These are phyloP conservation scores for Calameuta pallipes DNA, from an alignment of 2,888 invertebrate species.

Conservation along the genomic window DNA sequence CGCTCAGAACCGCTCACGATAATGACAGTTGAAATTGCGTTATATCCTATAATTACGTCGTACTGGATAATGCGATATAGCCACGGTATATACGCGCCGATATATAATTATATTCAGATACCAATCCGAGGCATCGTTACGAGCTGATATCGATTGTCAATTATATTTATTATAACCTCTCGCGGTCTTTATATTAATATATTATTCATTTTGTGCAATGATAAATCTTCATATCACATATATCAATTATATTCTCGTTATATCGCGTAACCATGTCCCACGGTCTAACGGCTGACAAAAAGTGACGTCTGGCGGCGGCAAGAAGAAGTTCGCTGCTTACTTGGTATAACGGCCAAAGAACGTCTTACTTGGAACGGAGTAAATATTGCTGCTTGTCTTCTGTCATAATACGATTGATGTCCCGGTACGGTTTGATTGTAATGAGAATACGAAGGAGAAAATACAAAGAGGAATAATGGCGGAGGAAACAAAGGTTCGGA, in stretches of 20 bases:
- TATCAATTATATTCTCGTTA: background rate
- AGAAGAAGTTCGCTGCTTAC: background rate
- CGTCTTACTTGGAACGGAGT: background rate
- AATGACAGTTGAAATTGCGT: background rate
- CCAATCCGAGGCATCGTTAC: background rate
- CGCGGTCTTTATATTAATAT: background rate
- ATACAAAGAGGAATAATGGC: background rate
- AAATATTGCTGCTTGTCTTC: background rate
- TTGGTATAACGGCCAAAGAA: background rate
- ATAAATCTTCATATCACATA: background rate
- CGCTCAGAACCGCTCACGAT: background rate
- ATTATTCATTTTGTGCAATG: background rate
- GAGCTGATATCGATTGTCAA: background rate
- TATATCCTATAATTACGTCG: background rate
- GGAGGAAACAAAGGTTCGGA: background rate
- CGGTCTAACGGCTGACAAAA: background rate
- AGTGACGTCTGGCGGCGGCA: background rate
- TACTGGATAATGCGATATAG: background rate
- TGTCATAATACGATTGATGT: background rate
- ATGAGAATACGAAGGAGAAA: background rate
- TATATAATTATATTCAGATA: background rate
- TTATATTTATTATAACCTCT: background rate
- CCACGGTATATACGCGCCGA: background rate
- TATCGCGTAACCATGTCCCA: background rate
- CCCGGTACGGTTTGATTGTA: background rate